Evolutionary conservation across 1,140 invertebrate species (phyloP).

Genomic region (Bilobella aurantiaca): DNA sequence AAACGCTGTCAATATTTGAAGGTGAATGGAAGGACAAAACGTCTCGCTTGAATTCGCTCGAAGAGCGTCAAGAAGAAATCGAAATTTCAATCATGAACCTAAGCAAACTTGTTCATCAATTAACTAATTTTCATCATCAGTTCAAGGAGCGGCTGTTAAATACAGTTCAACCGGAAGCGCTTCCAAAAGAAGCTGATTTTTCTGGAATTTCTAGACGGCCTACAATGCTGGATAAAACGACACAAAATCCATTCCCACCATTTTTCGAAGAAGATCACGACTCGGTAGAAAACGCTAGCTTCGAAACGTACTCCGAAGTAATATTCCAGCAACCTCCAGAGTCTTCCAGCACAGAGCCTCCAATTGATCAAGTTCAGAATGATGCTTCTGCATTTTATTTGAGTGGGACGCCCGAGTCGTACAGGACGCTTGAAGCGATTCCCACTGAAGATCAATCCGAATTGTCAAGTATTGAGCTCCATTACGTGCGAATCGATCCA

Average conservation of each 20-base stretch:
- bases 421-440: background rate
- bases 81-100: constrained; percentile 4
- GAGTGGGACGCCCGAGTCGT: background rate
- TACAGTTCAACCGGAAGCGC: background rate
- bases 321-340: too few species aligned
- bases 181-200: too few species aligned
- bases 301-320: too few species aligned
- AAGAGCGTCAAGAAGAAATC: background rate
- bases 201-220: too few species aligned
- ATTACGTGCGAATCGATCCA: background rate
- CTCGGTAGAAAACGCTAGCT: too few species aligned
- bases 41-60: background rate
- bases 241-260: too few species aligned
- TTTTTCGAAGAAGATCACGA: too few species aligned
- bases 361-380: background rate
- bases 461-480: constrained; percentile 2
- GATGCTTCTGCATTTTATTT: background rate
- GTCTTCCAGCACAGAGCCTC: too few species aligned
- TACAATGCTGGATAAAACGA: too few species aligned
- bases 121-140: background rate
- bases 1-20: constrained; percentile 16
- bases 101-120: background rate
- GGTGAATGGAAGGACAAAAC: constrained; percentile 5
- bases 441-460: background rate
- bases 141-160: background rate